Conservation (phyloP, 30 jellyfish, hydroid and myxozoan genomes). For the Hydractinia echinata region DNA sequence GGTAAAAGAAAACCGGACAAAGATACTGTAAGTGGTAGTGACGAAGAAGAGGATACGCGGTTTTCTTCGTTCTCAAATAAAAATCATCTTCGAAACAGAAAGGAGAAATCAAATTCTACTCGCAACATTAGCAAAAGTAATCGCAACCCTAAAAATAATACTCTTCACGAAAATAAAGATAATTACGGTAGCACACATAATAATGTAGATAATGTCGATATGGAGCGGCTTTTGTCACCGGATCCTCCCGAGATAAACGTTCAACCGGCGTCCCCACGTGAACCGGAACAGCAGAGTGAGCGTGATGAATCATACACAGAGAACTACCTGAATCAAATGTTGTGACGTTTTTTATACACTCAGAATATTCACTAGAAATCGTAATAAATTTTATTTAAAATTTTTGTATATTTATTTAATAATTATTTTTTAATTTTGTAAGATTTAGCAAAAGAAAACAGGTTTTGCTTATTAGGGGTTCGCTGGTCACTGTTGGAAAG, state of each 20-base stretch:
- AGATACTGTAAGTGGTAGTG: neutral
- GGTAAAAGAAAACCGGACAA: slow-evolving; percentile 39
- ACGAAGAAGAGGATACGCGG: neutral
- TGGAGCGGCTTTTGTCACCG: neutral
- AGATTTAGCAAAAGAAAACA: too few relatives aligned
- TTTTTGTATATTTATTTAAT: too few relatives aligned
- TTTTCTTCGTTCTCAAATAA: neutral
- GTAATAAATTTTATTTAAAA: too few relatives aligned
- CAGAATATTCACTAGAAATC: too few relatives aligned
- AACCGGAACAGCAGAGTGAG: neutral
- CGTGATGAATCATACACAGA: neutral
- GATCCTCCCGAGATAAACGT: neutral
- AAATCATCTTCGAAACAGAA: neutral
- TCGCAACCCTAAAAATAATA: neutral
- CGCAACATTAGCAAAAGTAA: neutral
- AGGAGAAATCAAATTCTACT: neutral
- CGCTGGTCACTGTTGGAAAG: too few relatives aligned
- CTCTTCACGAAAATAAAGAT: neutral
- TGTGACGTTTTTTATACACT: neutral
- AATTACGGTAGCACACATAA: neutral
- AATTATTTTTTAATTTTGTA: too few relatives aligned
- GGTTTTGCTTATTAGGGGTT: too few relatives aligned
- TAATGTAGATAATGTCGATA: neutral
- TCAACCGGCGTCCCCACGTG: neutral
- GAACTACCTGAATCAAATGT: slow-evolving; percentile 4